Conservation (phyloP, 2,113 vertebrate species). For the Pitta sordida region DNA sequence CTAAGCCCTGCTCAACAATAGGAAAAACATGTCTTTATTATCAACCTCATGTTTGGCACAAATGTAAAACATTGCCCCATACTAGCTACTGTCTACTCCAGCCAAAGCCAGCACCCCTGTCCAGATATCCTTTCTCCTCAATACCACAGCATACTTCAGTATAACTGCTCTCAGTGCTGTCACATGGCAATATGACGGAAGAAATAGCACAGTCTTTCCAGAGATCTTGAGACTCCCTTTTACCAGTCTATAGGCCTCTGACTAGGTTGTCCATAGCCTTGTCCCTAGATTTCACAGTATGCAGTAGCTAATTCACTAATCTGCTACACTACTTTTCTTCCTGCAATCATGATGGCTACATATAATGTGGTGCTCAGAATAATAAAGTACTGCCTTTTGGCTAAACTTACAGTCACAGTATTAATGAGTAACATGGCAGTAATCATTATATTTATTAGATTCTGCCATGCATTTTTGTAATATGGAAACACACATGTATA, state of each 20-base stretch:
- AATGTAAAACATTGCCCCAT: neutral
- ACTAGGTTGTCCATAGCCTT: neutral
- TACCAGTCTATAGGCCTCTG: neutral
- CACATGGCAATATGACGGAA: neutral
- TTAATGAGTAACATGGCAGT: neutral
- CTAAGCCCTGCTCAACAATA: neutral
- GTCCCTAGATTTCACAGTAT: neutral
- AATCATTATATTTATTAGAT: slow-evolving; percentile 5
- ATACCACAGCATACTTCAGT: neutral
- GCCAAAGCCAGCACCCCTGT: neutral
- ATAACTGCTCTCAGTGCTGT: neutral
- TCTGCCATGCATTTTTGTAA: neutral
- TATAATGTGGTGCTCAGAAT: neutral
- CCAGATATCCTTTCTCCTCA: neutral
- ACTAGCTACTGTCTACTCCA: neutral
- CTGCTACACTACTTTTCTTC: neutral
- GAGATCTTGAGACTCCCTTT: neutral
- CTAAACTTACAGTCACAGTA: neutral
- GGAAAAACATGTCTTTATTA: neutral
- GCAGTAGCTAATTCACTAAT: neutral
- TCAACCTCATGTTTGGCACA: neutral
- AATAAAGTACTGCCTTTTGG: neutral
- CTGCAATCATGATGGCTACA: neutral
- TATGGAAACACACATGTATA: neutral
- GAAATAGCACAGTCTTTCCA: neutral